Percentiles rank a stretch among this genome's conserved stretches.
phyloP scores from a whole-genome alignment of 2,888 invertebrate species.

The Leptinotarsa tumamoca region DNA sequence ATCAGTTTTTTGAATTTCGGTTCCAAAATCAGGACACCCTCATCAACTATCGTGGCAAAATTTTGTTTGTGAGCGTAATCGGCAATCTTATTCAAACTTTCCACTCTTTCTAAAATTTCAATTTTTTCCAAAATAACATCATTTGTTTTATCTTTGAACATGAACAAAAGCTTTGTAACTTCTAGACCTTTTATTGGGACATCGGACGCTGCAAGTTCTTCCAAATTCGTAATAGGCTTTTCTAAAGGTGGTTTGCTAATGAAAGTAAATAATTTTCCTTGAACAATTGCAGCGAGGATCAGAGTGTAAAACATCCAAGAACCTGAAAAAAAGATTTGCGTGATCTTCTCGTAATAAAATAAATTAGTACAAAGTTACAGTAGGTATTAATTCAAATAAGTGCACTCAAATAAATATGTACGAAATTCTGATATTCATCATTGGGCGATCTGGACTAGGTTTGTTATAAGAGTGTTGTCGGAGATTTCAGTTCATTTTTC shows the following conservation, averaged over 20 bases:
- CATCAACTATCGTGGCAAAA: constrained; percentile 33
- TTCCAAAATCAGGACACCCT: constrained; percentile 30
- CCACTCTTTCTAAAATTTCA: constrained; percentile 7
- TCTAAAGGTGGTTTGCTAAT: constrained; percentile 31
- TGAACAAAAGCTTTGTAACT: constrained; percentile 10
- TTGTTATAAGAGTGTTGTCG: too few species aligned
- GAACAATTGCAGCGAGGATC: constrained; percentile 22
- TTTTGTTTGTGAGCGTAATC: constrained; percentile 26
- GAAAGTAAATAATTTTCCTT: constrained; percentile 33
- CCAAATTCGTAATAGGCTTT: constrained; percentile 27
- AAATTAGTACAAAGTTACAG: too few species aligned
- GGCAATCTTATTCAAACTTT: constrained; percentile 15
- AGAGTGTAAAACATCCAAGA: constrained; percentile 23
- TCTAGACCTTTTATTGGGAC: constrained; percentile 25
- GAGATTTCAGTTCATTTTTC: too few species aligned
- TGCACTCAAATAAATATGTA: too few species aligned
- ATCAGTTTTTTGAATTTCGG: constrained; percentile 29
- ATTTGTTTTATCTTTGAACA: constrained; percentile 16
- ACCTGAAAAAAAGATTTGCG: constrained; percentile 23
- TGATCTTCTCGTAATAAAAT: too few species aligned
- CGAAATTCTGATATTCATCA: too few species aligned
- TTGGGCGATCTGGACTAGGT: too few species aligned
- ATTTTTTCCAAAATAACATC: constrained; percentile 13
- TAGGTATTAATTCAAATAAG: too few species aligned
- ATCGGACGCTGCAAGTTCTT: constrained; percentile 27